A percentile compares a stretch with the other conserved stretches of the same genome.
phyloP scores from a whole-genome alignment of 1,140 invertebrate genomes.

The Formica selysi region DNA sequence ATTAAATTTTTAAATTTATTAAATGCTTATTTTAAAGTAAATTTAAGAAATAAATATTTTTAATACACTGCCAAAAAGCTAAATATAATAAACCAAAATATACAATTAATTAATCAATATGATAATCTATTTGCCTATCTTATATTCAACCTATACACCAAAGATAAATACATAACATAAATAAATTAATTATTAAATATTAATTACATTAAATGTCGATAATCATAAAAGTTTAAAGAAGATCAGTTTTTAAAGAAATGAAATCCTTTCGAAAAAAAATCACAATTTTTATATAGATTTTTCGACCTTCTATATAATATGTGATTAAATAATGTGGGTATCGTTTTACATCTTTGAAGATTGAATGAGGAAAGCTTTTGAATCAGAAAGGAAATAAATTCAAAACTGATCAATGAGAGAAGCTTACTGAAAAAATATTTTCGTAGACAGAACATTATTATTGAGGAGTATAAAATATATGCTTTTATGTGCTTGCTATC shows the following conservation, averaged over 20 bases:
- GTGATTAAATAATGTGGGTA: background rate
- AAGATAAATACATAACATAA: no score
- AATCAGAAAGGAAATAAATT: conserved; percentile 66
- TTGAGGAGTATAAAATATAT: conserved; percentile 53
- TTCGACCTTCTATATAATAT: background rate
- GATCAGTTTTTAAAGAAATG: no score
- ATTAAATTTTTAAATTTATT: no score
- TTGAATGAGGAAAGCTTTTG: conserved; percentile 51
- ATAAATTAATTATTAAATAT: no score
- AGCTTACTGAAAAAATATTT: conserved; percentile 76
- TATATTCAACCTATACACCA: no score
- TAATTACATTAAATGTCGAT: no score
- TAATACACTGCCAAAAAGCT: background rate
- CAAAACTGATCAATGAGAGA: conserved; percentile 66
- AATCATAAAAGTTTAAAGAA: no score
- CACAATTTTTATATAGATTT: background rate
- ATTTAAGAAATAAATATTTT: background rate
- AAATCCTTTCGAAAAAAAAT: background rate
- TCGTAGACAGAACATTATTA: conserved; percentile 70
- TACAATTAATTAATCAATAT: no score
- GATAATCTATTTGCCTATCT: no score
- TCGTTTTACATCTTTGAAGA: conserved; percentile 49
- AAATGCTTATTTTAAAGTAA: background rate
- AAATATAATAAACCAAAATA: no score
- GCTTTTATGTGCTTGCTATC: background rate